Conservation (phyloP, 92 coral and sea anemone genomes). For the Phymanthus crucifer region DNA sequence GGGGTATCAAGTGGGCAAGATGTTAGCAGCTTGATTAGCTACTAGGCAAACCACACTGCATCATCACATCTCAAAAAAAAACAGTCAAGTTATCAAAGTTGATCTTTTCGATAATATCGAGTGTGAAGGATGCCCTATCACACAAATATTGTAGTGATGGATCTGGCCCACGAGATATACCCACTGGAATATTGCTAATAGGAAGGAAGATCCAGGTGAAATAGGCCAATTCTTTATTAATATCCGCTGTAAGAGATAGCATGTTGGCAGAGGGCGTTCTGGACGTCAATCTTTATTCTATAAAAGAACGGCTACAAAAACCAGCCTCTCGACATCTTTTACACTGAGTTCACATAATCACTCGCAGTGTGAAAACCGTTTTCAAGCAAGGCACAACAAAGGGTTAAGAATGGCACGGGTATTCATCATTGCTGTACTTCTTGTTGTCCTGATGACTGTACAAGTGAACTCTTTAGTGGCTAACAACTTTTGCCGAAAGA, state of each 20-base stretch:
- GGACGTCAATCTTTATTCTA: neutral
- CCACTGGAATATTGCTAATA: neutral
- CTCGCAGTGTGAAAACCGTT: neutral
- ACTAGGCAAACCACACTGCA: too few species aligned
- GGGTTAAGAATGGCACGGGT: neutral
- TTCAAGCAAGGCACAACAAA: neutral
- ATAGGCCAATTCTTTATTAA: neutral
- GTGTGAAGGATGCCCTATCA: neutral
- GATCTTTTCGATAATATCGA: neutral
- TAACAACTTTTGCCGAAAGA: too few species aligned
- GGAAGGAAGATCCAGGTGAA: neutral
- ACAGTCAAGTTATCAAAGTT: neutral
- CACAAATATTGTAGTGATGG: neutral
- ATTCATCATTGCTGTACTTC: neutral
- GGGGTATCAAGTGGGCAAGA: too few species aligned
- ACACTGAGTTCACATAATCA: neutral
- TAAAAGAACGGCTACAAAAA: neutral
- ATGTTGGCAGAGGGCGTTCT: neutral
- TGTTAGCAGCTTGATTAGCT: too few species aligned
- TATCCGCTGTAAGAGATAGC: conserved; percentile 3
- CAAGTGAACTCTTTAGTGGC: neutral
- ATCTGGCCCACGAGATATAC: neutral
- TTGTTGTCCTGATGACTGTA: neutral
- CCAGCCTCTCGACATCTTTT: neutral
- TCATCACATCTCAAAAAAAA: neutral